Evolutionary conservation across 2,113 vertebrate species (phyloP), one percentile per base, ranked within the genome.

Genomic region (Hemiprocne comata): DNA sequence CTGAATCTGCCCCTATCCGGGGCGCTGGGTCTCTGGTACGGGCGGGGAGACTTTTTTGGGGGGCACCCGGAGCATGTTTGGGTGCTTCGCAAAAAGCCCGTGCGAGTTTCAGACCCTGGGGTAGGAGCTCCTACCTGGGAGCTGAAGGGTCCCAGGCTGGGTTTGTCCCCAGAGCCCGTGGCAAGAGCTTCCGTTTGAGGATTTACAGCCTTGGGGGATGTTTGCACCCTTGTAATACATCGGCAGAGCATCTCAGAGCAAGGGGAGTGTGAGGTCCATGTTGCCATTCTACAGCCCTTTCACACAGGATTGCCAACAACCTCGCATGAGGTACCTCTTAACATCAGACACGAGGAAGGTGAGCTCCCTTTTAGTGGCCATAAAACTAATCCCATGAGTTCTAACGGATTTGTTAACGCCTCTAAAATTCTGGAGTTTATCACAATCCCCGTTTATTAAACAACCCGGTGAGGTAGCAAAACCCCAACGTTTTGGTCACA

Each of bases 1-100:
- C 18, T 0, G 7, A 26, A 40, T 24, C 19, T 46, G 28, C 5
- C 44, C 51, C 24, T n/a, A 4, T 1, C 14, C 1, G 2, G 36
- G 19, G 29, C 1, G 0, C 26, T 42, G 33, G 33, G 16, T 33
- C 54, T 72, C 51, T 54, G 36, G 8, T 50, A 28, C n/a, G 55
- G 14, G 25, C 0, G 5, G 12, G 9, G 28, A 44, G 18, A 29
- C 13, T 13, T 61, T 20, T 29, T 23, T 25, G 36, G 44, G 46
- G 34, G 36, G 11, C 31, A 62, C 3, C 6, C 0, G 0, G 10
- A 33, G 5, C 5, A 28, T 50, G 13, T 17, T 11, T 42, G 19
- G 38, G 18, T 11, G 14, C 31, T 54, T 78, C 60, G 38, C 25
- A 51, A 42, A 70, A 58, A 65, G 6, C 24, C 38, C 3, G 13